Evolutionary conservation across 2,888 invertebrate species (phyloP).

Genomic region (Eremobia ochroleuca): DNA sequence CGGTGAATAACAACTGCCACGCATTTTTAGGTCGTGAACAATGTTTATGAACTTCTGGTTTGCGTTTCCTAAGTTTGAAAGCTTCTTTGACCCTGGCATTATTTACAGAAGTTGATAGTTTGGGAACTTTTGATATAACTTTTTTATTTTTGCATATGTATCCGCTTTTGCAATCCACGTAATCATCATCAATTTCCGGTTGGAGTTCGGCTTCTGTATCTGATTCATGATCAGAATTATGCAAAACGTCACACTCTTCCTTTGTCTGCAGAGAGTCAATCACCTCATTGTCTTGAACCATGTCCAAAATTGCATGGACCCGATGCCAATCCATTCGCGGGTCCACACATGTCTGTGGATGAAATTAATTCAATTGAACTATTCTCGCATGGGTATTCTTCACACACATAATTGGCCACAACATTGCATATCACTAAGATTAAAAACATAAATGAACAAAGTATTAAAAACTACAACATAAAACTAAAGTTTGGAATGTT

Average conservation of each 20-base stretch:
- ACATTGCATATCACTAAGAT: conserved; percentile 30
- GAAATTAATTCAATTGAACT: conserved; percentile 88
- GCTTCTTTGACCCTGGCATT: conserved; percentile 74
- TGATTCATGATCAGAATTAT: conserved; percentile 86
- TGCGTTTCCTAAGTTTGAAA: conserved; percentile 75
- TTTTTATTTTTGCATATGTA: conserved; percentile 81
- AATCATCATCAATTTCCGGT: conserved; percentile 76
- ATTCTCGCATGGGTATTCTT: conserved; percentile 76
- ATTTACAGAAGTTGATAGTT: conserved; percentile 67
- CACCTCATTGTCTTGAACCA: conserved; percentile 86
- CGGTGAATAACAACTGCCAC: conserved; percentile 85
- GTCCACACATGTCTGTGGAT: conserved; percentile 89
- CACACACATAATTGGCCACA: conserved; percentile 45
- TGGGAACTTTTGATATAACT: conserved; percentile 77
- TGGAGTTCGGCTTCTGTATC: conserved; percentile 84
- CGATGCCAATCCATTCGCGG: conserved; percentile 89
- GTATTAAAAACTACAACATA: conserved; percentile 17
- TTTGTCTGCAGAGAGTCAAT: conserved; percentile 85
- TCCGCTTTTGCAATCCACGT: conserved; percentile 78
- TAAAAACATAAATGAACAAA: conserved; percentile 3
- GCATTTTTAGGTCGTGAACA: conserved; percentile 81
- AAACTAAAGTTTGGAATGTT: conserved; percentile 39
- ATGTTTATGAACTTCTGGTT: conserved; percentile 68
- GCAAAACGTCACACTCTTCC: conserved; percentile 84
- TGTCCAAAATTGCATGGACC: conserved; percentile 87